Percentiles rank a stretch among this genome's conserved stretches.
Evolutionary conservation across 2,888 invertebrate species (phyloP).

Genomic region (Acrocyrtus sp.): DNA sequence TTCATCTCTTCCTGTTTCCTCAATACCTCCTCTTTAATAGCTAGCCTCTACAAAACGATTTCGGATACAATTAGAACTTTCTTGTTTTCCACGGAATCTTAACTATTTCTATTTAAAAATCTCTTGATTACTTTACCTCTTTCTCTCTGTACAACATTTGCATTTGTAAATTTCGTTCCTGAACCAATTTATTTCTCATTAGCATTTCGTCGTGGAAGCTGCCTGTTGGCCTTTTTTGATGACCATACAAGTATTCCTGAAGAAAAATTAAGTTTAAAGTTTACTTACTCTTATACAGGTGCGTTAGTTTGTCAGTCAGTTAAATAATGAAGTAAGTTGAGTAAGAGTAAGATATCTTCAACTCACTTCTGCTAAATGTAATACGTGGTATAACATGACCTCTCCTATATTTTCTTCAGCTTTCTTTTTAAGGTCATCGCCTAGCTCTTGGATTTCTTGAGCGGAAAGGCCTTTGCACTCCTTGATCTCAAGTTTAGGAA

Average conservation of each 20-base stretch:
- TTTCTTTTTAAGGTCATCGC: constrained; percentile 72
- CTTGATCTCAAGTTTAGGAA: constrained; percentile 76
- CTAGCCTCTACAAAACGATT: constrained; percentile 70
- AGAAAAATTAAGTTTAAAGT: constrained; percentile 53
- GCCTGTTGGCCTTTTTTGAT: constrained; percentile 82
- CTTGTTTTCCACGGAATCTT: constrained; percentile 24
- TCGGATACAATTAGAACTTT: background rate
- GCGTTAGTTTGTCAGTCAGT: background rate
- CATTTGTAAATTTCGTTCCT: constrained; percentile 68
- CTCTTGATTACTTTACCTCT: constrained; percentile 68
- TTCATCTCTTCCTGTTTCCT: constrained; percentile 81
- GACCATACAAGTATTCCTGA: constrained; percentile 79
- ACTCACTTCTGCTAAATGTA: constrained; percentile 77
- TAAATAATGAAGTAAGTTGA: background rate
- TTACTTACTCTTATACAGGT: background rate
- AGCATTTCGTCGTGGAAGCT: constrained; percentile 95
- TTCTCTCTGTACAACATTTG: constrained; percentile 73
- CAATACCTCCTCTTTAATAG: constrained; percentile 79
- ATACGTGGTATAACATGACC: constrained; percentile 88
- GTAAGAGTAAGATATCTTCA: background rate
- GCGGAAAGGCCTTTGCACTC: constrained; percentile 84
- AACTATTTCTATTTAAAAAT: constrained; percentile 14
- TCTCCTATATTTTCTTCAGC: constrained; percentile 75
- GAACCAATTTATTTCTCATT: constrained; percentile 74
- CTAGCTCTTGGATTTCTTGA: constrained; percentile 73